phyloP scores from a whole-genome alignment of 1,140 invertebrate species.

The Cyphomyrmex costatus region DNA sequence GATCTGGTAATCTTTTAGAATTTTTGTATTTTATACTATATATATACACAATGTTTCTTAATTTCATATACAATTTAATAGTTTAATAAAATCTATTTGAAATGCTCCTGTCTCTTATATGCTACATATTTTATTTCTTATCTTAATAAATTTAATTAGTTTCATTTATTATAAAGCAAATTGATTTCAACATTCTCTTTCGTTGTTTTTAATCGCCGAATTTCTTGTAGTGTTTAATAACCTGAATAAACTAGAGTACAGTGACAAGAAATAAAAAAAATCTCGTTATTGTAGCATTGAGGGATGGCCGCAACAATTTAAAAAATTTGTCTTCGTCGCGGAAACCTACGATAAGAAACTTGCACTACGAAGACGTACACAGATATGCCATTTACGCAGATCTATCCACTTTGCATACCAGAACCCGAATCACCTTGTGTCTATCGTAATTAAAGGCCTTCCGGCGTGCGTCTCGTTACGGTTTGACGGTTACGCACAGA shows the following conservation, averaged over 20 bases:
- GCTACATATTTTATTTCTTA: background rate
- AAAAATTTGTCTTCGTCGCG: background rate
- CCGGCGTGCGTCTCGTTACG: slow-evolving; percentile 70
- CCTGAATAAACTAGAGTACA: background rate
- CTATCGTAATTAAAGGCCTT: slow-evolving; percentile 48
- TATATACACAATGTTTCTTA: too few relatives aligned
- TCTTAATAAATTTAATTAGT: background rate
- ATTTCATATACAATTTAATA: background rate
- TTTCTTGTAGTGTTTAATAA: background rate
- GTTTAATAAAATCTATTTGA: background rate
- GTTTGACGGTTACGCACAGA: slow-evolving; percentile 79
- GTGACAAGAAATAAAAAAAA: background rate
- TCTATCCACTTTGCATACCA: slow-evolving; percentile 12
- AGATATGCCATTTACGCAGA: background rate
- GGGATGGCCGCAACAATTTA: too few relatives aligned
- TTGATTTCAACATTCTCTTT: background rate
- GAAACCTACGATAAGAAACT: background rate
- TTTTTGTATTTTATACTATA: background rate
- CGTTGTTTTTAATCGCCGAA: background rate
- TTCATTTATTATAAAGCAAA: background rate
- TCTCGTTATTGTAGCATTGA: background rate
- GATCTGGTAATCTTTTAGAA: background rate
- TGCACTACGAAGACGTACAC: background rate
- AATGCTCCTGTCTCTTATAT: background rate
- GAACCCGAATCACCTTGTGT: slow-evolving; percentile 15